Base-by-base conservation (phyloP, 2,888 invertebrate genomes). In the Asteroscopus sphinx region DNA sequence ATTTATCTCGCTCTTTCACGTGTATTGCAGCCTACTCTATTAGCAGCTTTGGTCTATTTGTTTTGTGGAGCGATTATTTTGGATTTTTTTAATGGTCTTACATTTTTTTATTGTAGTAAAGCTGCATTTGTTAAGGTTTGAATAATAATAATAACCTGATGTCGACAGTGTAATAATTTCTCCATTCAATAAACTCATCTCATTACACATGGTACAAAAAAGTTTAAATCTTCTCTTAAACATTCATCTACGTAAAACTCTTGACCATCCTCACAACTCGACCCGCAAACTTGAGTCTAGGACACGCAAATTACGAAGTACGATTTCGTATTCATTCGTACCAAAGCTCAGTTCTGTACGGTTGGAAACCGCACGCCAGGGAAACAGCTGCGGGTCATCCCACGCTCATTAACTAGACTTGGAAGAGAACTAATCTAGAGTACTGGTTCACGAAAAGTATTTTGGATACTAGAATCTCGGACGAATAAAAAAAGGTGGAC, bases 1-100 rank as follows among this genome's bases (percentile, higher is more conserved):
- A 72, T 72, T 75, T 75, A 58, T 58, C n/a, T 58, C 57, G 39
- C 39, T 30, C 57, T 58, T 71, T 46, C 76, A 28, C 49, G 72
- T 36, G 66, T 75, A 75, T 51, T 48, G 60, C 37, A 40, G 28
- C 25, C 45, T 33, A 52, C 37, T 66, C 53, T 61, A 61, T 72
- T 58, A 61, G 47, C 49, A 16, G 45, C 44, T 71, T 58, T 66
- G 67, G 56, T 71, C 60, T 71, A 71, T 75, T 61, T 68, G 45
- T 69, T 73, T 53, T 52, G 36, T 57, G 30, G 35, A 33, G 30
- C 11, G 21, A 48, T 36, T 44, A n/a, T n/a, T 64, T 70, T 35
- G 36, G 21, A 16, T 21, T 28, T 36, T 54, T n/a, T 44, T 9
- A 37, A 49, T n/a, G n/a, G n/a, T n/a, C n/a, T n/a, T n/a, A n/a